Evolutionary conservation across 2,888 invertebrate genomes (phyloP).

Genomic region (Labia minor): DNA sequence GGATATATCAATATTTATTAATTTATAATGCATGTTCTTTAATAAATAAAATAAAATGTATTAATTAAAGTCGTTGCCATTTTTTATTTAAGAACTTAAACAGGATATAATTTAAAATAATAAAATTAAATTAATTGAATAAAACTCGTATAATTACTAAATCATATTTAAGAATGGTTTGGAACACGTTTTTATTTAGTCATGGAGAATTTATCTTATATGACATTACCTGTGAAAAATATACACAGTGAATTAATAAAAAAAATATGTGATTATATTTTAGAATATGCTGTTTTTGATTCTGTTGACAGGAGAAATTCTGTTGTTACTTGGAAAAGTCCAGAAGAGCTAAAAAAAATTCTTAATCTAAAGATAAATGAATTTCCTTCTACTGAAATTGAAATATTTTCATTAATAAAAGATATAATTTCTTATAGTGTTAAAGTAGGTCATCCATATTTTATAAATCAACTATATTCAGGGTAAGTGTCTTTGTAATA

Average conservation of each 20-base stretch:
- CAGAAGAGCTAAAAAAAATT: conserved; percentile 37
- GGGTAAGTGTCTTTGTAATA: conserved; percentile 37
- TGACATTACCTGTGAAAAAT: conserved; percentile 31
- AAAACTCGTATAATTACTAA: too few species aligned
- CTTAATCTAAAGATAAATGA: conserved; percentile 37
- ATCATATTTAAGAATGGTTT: not conserved
- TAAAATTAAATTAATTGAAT: conserved; percentile 19
- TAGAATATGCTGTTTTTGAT: conserved; percentile 37
- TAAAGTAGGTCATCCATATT: conserved; percentile 47
- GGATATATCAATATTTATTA: too few species aligned
- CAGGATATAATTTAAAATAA: not conserved
- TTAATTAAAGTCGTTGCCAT: not conserved
- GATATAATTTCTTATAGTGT: conserved; percentile 45
- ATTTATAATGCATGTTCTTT: too few species aligned
- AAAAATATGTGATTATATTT: conserved; percentile 35
- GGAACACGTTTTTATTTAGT: not conserved
- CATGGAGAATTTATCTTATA: not conserved
- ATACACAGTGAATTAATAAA: conserved; percentile 37
- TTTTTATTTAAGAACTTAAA: not conserved
- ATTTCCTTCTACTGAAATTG: conserved; percentile 36
- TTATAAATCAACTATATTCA: conserved; percentile 47
- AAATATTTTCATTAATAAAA: conserved; percentile 37
- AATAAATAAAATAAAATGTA: too few species aligned
- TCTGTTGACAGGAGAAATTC: conserved; percentile 35
- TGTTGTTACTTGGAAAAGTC: conserved; percentile 43